phyloP scores from a whole-genome alignment of 2,888 invertebrate genomes.

The Caenorhabditis sinica region DNA sequence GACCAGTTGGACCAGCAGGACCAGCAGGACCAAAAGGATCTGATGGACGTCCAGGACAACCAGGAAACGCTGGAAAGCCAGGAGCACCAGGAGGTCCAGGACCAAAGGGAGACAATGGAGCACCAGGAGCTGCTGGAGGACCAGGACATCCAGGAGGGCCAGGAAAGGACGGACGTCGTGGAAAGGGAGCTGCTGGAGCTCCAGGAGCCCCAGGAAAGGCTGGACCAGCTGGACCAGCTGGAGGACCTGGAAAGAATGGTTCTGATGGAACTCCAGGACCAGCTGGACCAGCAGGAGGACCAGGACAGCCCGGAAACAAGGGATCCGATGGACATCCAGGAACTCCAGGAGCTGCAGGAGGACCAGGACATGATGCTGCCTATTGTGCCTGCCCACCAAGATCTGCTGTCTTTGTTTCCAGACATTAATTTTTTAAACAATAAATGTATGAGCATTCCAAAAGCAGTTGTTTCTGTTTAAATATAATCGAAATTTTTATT shows the following conservation, averaged over 20 bases:
- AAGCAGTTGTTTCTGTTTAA: background rate
- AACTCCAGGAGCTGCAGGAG: conserved; percentile 39
- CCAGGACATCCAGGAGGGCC: conserved; percentile 13
- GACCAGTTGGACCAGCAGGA: no score
- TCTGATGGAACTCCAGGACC: conserved; percentile 62
- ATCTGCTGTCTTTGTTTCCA: conserved; percentile 30
- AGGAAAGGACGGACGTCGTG: background rate
- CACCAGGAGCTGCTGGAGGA: conserved; percentile 4
- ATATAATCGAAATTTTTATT: background rate
- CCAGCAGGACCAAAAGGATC: background rate
- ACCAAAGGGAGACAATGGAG: conserved; percentile 16
- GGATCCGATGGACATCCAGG: conserved; percentile 58
- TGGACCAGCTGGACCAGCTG: conserved; percentile 60
- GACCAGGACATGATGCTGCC: conserved; percentile 41
- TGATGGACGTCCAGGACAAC: conserved; percentile 62
- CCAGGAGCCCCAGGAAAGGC: conserved; percentile 68
- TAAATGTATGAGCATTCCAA: conserved; percentile 3
- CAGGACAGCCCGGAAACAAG: conserved; percentile 52
- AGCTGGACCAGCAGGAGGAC: conserved; percentile 67
- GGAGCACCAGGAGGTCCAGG: conserved; percentile 58
- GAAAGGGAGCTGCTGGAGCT: conserved; percentile 34
- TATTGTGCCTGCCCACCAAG: conserved; percentile 31
- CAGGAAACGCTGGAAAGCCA: conserved; percentile 59
- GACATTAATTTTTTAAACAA: conserved; percentile 13
- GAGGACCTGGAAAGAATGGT: conserved; percentile 60